Percentiles rank a stretch among this genome's conserved stretches.
These are phyloP conservation scores for Thymelicus sylvestris DNA, from an alignment of 2,888 invertebrate genomes.

Conservation along the genomic window DNA sequence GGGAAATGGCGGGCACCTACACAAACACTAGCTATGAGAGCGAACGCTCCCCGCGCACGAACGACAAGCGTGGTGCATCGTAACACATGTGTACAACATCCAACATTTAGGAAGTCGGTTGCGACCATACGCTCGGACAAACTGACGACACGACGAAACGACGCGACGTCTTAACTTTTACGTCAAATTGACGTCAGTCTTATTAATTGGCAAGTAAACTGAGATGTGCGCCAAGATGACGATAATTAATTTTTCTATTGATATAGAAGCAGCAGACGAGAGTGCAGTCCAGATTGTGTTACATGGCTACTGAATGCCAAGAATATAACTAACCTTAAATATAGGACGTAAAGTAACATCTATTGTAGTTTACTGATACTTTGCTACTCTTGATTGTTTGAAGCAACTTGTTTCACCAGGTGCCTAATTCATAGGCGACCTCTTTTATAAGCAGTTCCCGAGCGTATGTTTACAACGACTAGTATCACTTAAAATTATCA, in stretches of 20 bases:
- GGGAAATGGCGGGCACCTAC: slow-evolving; percentile 98
- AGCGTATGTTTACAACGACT: slow-evolving; percentile 67
- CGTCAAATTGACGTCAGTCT: not conserved
- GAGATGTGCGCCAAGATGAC: too few relatives aligned
- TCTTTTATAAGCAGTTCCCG: slow-evolving; percentile 35
- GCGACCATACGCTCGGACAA: slow-evolving; percentile 52
- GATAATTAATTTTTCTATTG: slow-evolving; percentile 2
- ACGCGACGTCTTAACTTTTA: not conserved
- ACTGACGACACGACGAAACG: slow-evolving; percentile 46
- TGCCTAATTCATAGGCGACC: too few relatives aligned
- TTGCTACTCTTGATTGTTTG: too few relatives aligned
- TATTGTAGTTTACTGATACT: too few relatives aligned
- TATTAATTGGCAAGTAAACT: slow-evolving; percentile 3
- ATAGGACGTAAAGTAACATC: too few relatives aligned
- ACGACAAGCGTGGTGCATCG: slow-evolving; percentile 68
- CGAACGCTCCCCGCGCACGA: slow-evolving; percentile 54
- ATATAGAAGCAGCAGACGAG: not conserved
- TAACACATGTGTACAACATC: slow-evolving; percentile 78
- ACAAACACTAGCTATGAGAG: slow-evolving; percentile 84
- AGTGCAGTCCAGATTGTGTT: too few relatives aligned
- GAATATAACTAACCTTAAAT: too few relatives aligned
- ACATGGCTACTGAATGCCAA: too few relatives aligned
- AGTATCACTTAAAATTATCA: slow-evolving; percentile 69
- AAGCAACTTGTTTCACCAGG: too few relatives aligned
- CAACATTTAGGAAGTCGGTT: slow-evolving; percentile 66